Base-by-base conservation (phyloP, 1,140 invertebrate species). In the Hestina assimilis region DNA sequence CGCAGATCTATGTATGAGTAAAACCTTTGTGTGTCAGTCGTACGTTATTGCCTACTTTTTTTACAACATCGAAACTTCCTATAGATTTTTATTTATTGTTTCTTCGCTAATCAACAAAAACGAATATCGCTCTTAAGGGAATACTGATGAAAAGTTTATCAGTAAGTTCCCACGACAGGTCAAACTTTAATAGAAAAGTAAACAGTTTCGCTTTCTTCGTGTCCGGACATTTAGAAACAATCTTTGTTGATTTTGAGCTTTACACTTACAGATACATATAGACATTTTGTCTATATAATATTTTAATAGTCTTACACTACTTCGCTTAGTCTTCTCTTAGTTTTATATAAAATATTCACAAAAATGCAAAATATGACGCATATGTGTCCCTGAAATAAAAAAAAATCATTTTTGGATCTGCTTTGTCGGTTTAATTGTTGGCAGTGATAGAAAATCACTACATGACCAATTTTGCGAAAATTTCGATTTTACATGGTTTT, bases 141-240 rank as follows among this genome's bases (percentile, higher is more conserved):
- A 20, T 43, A 43, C 19, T 21, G 15, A 14, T 23, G n/a, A 31
- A 20, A 50, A 43, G 11, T 35, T 15, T 28, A 14, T 40, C 26
- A 15, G 28, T 50, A 26, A 20, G 28, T 63, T 58, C 61, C 38
- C 55, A 59, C 55, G 60, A 11, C 48, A 21, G 54, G 48, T 57
- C 53, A 57, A 56, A 47, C 43, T 45, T 53, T 40, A 53, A 52
- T 31, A 52, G 48, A 46, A 47, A 47, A 63, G 24, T 35, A 33
- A 57, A 52, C 14, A 48, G 33, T 63, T 57, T 20, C 31, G 20
- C 35, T 63, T 57, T 20, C 31, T 14, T 28, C 48, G 33, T 46
- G 59, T 21, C 46, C 46, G 45, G 23, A 31, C 41, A 42, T 42
- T 61, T 61, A 55, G 38, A 42, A 59, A 35, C 23, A 1, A n/a